Percentiles rank a stretch among this genome's conserved stretches.
These are phyloP conservation scores for Meleagris gallopavo DNA, from an alignment of 2,113 vertebrate species.

Conservation along the genomic window DNA sequence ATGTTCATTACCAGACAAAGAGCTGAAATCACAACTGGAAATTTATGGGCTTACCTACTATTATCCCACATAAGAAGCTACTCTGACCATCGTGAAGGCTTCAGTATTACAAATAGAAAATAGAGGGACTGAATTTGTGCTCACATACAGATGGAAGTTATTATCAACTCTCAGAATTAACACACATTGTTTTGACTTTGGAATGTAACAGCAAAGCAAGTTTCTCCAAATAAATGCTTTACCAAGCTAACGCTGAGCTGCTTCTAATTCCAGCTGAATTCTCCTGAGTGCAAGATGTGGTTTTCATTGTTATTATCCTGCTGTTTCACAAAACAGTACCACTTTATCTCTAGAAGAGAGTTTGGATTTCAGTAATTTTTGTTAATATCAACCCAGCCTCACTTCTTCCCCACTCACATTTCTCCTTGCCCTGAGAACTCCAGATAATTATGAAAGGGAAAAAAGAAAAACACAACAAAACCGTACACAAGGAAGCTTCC, in stretches of 20 bases:
- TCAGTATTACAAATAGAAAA: slow-evolving; percentile 30
- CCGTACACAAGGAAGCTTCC: neutral
- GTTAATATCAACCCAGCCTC: neutral
- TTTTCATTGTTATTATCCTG: slow-evolving; percentile 55
- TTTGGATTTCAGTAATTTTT: slow-evolving; percentile 29
- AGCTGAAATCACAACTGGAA: slow-evolving; percentile 12
- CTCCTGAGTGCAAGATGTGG: slow-evolving; percentile 22
- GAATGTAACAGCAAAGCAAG: slow-evolving; percentile 71
- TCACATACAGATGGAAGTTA: slow-evolving; percentile 65
- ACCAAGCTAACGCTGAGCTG: slow-evolving; percentile 46
- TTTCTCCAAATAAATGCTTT: slow-evolving; percentile 56
- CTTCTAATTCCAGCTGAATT: slow-evolving; percentile 64
- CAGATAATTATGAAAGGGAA: neutral
- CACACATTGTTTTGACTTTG: slow-evolving; percentile 59
- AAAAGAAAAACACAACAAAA: neutral
- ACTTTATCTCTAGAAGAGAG: slow-evolving; percentile 1
- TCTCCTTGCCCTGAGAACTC: neutral
- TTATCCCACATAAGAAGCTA: neutral
- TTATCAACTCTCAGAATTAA: slow-evolving; percentile 50
- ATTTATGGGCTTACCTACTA: neutral
- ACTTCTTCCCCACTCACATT: neutral
- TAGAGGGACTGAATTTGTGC: slow-evolving; percentile 21
- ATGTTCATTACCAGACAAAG: neutral
- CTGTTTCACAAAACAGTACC: slow-evolving; percentile 53
- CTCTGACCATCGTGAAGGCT: neutral